Evolutionary conservation across 2,888 invertebrate species (phyloP).

Genomic region (Eristalis arbustorum): DNA sequence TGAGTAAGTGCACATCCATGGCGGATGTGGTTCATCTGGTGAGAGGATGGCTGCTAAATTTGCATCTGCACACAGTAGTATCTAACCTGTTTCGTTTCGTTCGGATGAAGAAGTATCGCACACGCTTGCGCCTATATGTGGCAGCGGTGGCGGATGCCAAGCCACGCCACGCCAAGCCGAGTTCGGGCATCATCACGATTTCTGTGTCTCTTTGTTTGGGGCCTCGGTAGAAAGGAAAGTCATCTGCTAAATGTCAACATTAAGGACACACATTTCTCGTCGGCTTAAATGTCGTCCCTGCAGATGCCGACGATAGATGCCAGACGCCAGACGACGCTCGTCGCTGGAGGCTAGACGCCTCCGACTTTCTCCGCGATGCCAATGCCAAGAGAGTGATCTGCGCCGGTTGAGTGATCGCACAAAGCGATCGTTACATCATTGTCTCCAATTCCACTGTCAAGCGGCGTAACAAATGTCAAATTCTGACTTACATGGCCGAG

Average conservation of each 20-base stretch:
- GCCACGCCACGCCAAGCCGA: slow-evolving; percentile 66
- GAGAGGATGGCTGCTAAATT: slow-evolving; percentile 39
- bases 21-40: slow-evolving; percentile 65
- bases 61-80: slow-evolving; percentile 50
- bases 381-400: not conserved
- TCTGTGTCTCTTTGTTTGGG: slow-evolving; percentile 63
- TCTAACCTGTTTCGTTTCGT: slow-evolving; percentile 40
- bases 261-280: slow-evolving; percentile 58
- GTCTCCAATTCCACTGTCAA: slow-evolving; percentile 9
- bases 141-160: slow-evolving; percentile 45
- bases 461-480: slow-evolving; percentile 52
- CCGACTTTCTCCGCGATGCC: slow-evolving; percentile 29
- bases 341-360: not conserved
- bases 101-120: slow-evolving; percentile 47
- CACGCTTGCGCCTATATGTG: slow-evolving; percentile 49
- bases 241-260: slow-evolving; percentile 63
- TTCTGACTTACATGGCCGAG: slow-evolving; percentile 52
- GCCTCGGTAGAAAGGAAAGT: slow-evolving; percentile 62
- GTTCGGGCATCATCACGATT: slow-evolving; percentile 53
- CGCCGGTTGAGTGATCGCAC: slow-evolving; percentile 43
- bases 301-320: not conserved
- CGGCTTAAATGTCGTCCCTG: slow-evolving; percentile 54
- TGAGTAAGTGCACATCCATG: slow-evolving; percentile 48
- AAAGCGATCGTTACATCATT: not conserved
- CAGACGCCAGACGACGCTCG: not conserved